These are phyloP conservation scores for Augiades crinisus DNA, from an alignment of 2,888 invertebrate species.

Conservation along the genomic window DNA sequence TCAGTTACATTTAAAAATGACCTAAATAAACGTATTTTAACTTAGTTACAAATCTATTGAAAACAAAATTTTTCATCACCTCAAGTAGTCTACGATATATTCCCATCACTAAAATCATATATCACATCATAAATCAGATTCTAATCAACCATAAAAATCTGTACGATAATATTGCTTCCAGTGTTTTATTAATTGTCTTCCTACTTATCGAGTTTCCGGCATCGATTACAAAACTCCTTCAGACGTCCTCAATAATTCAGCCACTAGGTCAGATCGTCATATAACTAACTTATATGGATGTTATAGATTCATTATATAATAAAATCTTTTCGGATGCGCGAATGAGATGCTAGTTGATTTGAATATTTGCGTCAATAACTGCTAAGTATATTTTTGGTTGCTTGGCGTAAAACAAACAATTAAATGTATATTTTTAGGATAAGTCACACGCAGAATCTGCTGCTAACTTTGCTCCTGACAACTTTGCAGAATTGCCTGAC, in stretches of 20 bases:
- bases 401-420: too few species aligned
- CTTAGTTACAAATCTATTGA: too few species aligned
- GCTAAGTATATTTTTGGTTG: too few species aligned
- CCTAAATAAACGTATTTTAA: too few species aligned
- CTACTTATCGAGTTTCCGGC: constrained; percentile 22
- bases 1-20: too few species aligned
- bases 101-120: background rate
- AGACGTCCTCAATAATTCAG: constrained; percentile 22
- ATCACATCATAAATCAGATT: background rate
- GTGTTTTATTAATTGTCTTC: constrained; percentile 24
- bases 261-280: constrained; percentile 19
- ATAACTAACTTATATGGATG: background rate
- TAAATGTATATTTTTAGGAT: too few species aligned
- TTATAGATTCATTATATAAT: background rate
- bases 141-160: constrained; percentile 22
- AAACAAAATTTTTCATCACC: too few species aligned
- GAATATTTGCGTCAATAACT: too few species aligned
- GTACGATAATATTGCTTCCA: constrained; percentile 20
- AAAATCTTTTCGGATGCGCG: background rate
- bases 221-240: constrained; percentile 21
- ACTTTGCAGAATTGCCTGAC: too few species aligned
- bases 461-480: too few species aligned
- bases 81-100: too few species aligned
- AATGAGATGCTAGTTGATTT: background rate
- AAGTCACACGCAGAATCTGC: too few species aligned